Evolutionary conservation across 2,888 invertebrate species (phyloP).

Genomic region (Trissolcus brochymenae): DNA sequence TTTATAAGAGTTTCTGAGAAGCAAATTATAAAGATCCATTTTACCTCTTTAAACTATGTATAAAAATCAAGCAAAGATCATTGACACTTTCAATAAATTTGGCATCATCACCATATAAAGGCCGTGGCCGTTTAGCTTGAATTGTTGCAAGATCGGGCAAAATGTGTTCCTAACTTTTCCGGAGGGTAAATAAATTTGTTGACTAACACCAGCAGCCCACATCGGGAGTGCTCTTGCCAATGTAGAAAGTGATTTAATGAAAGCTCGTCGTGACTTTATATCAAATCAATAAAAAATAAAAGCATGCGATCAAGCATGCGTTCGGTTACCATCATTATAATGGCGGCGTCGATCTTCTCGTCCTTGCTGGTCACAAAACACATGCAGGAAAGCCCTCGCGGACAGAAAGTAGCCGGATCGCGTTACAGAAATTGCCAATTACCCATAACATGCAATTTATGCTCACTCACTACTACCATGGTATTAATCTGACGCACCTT

Average conservation of each 20-base stretch:
- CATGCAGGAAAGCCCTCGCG: slow-evolving; percentile 49
- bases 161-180: slow-evolving; percentile 18
- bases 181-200: slow-evolving; percentile 23
- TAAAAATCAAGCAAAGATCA: slow-evolving; percentile 10
- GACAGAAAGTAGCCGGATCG: slow-evolving; percentile 65
- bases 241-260: slow-evolving; percentile 30
- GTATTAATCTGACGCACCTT: slow-evolving; percentile 63
- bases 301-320: slow-evolving; percentile 13
- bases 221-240: slow-evolving; percentile 20
- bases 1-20: too few species aligned
- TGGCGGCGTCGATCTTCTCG: slow-evolving; percentile 19
- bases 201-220: slow-evolving; percentile 12
- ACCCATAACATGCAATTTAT: slow-evolving; percentile 70
- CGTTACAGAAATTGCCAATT: slow-evolving; percentile 73
- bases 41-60: not conserved
- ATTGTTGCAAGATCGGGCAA: slow-evolving; percentile 4
- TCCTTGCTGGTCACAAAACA: slow-evolving; percentile 44
- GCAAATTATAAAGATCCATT: not conserved
- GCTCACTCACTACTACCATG: slow-evolving; percentile 62
- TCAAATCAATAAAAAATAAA: slow-evolving; percentile 25
- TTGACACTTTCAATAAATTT: slow-evolving; percentile 33
- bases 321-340: slow-evolving; percentile 61
- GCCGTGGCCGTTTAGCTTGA: not conserved
- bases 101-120: slow-evolving; percentile 22
- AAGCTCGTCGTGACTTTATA: slow-evolving; percentile 44